phyloP scores from a whole-genome alignment of 2,113 vertebrate genomes.

The Mixornis gularis region DNA sequence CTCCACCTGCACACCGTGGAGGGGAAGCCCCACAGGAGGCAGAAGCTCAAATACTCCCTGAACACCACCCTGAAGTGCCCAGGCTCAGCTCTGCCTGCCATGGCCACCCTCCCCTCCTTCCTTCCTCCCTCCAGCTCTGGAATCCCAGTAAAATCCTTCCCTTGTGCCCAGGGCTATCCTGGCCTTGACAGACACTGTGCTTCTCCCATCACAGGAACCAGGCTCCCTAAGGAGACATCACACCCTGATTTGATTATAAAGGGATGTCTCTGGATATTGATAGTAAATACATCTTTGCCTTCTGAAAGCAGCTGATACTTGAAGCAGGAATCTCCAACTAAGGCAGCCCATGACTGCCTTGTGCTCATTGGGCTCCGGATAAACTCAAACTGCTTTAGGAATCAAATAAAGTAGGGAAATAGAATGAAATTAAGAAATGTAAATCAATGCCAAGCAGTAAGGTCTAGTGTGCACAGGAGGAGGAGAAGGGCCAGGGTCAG shows the following conservation, averaged over 20 bases:
- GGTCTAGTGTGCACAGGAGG: neutral
- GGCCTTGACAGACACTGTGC: rapidly evolving
- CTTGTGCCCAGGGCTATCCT: rapidly evolving
- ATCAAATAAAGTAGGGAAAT: neutral
- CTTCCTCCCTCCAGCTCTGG: neutral
- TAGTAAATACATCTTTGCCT: neutral
- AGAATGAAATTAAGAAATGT: neutral
- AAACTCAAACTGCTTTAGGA: neutral
- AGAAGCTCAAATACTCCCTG: neutral
- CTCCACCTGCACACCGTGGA: neutral
- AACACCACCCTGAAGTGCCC: neutral
- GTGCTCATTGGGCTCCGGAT: neutral
- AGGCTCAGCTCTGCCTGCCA: neutral
- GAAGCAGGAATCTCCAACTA: neutral
- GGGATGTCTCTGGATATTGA: neutral
- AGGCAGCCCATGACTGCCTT: neutral
- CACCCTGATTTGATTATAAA: neutral
- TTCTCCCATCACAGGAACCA: neutral
- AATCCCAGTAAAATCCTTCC: neutral
- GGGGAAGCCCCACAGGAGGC: neutral
- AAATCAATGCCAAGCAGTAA: neutral
- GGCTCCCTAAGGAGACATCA: neutral
- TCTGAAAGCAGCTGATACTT: neutral
- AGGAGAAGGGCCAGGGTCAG: neutral
- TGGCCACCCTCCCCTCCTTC: neutral